Percentiles rank a stretch among this genome's conserved stretches.
phyloP scores from a whole-genome alignment of 2,797 vertebrate genomes.

The Takifugu ocellatus region DNA sequence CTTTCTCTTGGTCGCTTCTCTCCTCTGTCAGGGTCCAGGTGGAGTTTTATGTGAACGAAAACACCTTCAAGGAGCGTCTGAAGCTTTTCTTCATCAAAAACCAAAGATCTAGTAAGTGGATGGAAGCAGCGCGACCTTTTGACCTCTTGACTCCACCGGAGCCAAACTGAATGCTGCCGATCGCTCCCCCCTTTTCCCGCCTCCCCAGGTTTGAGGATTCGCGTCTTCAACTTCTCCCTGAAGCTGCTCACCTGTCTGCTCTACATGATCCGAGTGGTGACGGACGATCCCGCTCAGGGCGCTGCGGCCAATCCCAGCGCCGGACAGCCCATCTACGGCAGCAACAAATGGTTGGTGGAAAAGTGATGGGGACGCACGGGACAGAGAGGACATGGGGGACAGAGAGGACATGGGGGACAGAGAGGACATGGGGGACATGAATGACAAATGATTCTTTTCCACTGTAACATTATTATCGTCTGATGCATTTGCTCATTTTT shows the following conservation, averaged over 20 bases:
- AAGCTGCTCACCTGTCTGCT: constrained; percentile 95
- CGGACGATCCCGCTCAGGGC: constrained; percentile 81
- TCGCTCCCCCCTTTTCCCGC: background rate
- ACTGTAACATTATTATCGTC: background rate
- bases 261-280: constrained; percentile 91
- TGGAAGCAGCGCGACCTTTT: background rate
- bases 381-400: no score
- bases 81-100: constrained; percentile 99
- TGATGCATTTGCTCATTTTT: no score
- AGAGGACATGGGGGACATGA: background rate
- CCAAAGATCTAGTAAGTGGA: constrained; percentile 92
- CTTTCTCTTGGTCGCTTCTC: no score
- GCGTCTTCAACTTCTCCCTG: constrained; percentile 94
- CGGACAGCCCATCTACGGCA: constrained; percentile 43
- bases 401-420: no score
- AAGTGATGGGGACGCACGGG: background rate
- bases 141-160: background rate
- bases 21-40: constrained; percentile 85
- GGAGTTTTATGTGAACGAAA: constrained; percentile 97
- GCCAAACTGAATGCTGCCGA: background rate
- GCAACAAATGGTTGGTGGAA: constrained; percentile 63
- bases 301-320: constrained; percentile 22
- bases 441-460: background rate
- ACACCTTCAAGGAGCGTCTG: constrained; percentile 95
- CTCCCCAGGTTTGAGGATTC: constrained; percentile 85